Evolutionary conservation across 2,113 vertebrate genomes (phyloP), one percentile per base, ranked within the genome.

Genomic region (Chaenocephalus aceratus): DNA sequence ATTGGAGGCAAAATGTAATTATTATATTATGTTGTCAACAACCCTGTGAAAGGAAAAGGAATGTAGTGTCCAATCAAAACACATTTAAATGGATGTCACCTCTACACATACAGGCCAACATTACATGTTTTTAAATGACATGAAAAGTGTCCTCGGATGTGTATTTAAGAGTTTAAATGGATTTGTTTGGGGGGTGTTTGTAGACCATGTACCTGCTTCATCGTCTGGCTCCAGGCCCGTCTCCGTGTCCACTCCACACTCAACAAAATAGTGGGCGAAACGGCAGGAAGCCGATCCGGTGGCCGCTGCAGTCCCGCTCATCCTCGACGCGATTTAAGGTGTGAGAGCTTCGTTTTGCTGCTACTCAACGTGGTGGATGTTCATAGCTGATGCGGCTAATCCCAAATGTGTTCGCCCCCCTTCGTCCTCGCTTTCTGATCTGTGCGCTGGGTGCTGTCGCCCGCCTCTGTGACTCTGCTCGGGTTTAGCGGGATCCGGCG

Each of bases 201-300:
- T 46, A 10, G 10, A 23, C 21, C 11, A 16, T 63, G 89, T 94
- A 98, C 97, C 97, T 85, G 97, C 95, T 92, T 96, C 95, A 88
- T 97, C 96, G 93, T 98, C 96, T 87, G 96, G 97, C 92, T 98
- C 97, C 94, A 98, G 92, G 84, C 97, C 97, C 26, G 97, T 97
- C 83, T 97, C 97, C 18, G 96, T 95, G 90, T 98, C 97, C 92
- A 98, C 88, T 80, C 97, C 97, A 77, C 96, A 96, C 93, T 97
- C 95, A 73, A 97, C 96, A 91, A 97, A 98, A 92, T 97, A 97
- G 89, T 97, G 97, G 76, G 97, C 97, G 89, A 98, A 97, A 74
- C 97, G 97, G 93, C 96, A 96, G 36, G 97, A 96, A 81, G 95
- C 94, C 83, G 95, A 93, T 53, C 91, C 89, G 0, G 87, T 45